Evolutionary conservation across 2,113 vertebrate genomes (phyloP), one percentile per base, ranked within the genome.

Genomic region (Pachypanchax playfairii): DNA sequence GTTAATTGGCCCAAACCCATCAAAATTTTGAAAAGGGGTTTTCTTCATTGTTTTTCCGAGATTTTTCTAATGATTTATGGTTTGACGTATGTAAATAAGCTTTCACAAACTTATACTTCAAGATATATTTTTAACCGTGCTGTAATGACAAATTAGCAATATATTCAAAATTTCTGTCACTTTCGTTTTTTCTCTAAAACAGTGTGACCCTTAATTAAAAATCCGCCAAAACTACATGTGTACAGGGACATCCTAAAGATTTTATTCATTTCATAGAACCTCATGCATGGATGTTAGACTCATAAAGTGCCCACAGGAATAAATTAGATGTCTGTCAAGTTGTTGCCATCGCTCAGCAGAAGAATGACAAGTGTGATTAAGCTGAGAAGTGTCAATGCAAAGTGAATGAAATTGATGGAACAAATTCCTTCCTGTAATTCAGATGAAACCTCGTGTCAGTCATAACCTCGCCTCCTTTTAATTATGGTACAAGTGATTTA

Each of bases 361-460:
- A 54, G 61, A 89, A 83, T 96, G 95, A 94, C 95, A 94, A 93
- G 93, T 93, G 93, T 94, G 92, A 95, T 95, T 94, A 94, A 92
- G 92, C 91, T 93, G 92, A 92, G 79, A 93, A 90, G 87, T 93
- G 92, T 92, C 95, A 93, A 93, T 92, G 94, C 93, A 94, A 91
- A 92, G 91, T 93, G 94, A 95, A 93, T 93, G 93, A 94, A 96
- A 95, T 95, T 94, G 96, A 98, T 95, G 94, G 92, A 95, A 94
- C 93, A 93, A 94, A 95, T 97, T 94, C 93, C 92, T 89, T 47
- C 21, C 91, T 88, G 90, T 96, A 97, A 98, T 98, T 95, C 96
- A 97, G 96, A 98, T 96, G 94, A 94, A 97, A 95, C 93, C 94
- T 91, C 88, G 89, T 95, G 95, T 96, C 96, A 96, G 92, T 92